Percentiles rank a stretch among this genome's conserved stretches.
Evolutionary conservation across 2,888 invertebrate species (phyloP).

Genomic region (Xylocampa areola): DNA sequence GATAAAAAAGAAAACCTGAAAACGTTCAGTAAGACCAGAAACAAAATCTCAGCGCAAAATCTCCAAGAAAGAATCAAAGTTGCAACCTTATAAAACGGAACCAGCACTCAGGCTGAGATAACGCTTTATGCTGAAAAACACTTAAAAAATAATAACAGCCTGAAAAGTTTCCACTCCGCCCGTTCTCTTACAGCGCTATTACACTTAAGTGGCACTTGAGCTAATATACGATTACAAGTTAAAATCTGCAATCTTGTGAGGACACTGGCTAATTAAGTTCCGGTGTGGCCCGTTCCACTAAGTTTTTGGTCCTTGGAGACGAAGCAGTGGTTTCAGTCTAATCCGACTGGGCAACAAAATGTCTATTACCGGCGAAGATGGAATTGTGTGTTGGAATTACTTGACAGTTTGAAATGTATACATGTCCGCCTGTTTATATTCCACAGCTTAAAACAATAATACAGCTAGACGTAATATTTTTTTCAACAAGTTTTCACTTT

Average conservation of each 20-base stretch:
- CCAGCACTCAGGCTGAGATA: constrained; percentile 38
- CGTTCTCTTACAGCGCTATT: constrained; percentile 44
- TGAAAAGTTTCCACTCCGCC: constrained; percentile 36
- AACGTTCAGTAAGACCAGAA: constrained; percentile 10
- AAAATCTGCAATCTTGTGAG: constrained; percentile 37
- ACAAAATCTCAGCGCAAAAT: constrained; percentile 21
- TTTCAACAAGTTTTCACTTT: too few species aligned
- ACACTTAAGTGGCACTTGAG: constrained; percentile 40
- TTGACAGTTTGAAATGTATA: too few species aligned
- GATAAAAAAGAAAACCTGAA: constrained; percentile 31
- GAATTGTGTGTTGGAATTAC: too few species aligned
- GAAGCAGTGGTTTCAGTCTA: neutral
- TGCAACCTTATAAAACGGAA: constrained; percentile 26
- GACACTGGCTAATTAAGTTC: constrained; percentile 35
- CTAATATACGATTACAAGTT: constrained; percentile 53
- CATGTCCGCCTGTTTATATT: too few species aligned
- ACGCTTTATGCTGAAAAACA: constrained; percentile 44
- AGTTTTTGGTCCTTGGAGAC: constrained; percentile 10
- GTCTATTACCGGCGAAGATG: too few species aligned
- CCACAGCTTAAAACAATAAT: too few species aligned
- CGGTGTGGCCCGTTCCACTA: constrained; percentile 4
- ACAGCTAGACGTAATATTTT: too few species aligned
- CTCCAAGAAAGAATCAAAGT: constrained; percentile 18
- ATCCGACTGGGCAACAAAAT: neutral
- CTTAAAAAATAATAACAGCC: constrained; percentile 48